Evolutionary conservation across 2,888 invertebrate species (phyloP).

Genomic region (Temnothorax ravouxi): DNA sequence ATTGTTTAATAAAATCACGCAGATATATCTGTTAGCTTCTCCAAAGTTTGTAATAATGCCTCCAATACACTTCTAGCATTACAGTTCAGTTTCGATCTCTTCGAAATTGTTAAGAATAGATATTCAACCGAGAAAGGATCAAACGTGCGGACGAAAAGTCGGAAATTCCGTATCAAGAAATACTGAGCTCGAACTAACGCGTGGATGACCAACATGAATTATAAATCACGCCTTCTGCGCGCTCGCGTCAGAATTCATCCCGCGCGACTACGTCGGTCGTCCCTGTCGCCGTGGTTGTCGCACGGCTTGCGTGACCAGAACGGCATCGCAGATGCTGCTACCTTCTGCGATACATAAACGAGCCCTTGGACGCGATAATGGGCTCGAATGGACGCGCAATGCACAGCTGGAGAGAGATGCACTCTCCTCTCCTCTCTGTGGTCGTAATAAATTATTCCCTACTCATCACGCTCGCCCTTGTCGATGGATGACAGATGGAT

Average conservation of each 20-base stretch:
- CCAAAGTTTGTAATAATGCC: background rate
- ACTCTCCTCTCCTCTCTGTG: too few species aligned
- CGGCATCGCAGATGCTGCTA: constrained; percentile 55
- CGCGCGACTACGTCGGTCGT: constrained; percentile 15
- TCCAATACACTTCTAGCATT: background rate
- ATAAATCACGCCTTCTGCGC: constrained; percentile 44
- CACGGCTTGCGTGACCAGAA: constrained; percentile 61
- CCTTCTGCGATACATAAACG: constrained; percentile 54
- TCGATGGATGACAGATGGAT: constrained; percentile 44
- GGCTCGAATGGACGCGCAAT: constrained; percentile 15
- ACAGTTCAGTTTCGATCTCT: background rate
- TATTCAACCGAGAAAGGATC: background rate
- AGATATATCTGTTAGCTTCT: background rate
- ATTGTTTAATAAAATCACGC: background rate
- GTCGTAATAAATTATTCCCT: constrained; percentile 60
- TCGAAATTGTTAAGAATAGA: background rate
- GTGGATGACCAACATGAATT: constrained; percentile 33
- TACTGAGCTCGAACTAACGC: constrained; percentile 6
- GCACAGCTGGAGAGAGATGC: constrained; percentile 46
- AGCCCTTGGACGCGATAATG: constrained; percentile 59
- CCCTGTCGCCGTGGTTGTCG: constrained; percentile 31
- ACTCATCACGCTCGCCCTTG: constrained; percentile 51
- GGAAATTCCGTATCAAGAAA: background rate
- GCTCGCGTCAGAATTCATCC: constrained; percentile 35
- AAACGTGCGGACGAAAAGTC: too few species aligned